These are phyloP conservation scores for Rotaria socialis DNA, from an alignment of 2,888 invertebrate species.

Conservation along the genomic window DNA sequence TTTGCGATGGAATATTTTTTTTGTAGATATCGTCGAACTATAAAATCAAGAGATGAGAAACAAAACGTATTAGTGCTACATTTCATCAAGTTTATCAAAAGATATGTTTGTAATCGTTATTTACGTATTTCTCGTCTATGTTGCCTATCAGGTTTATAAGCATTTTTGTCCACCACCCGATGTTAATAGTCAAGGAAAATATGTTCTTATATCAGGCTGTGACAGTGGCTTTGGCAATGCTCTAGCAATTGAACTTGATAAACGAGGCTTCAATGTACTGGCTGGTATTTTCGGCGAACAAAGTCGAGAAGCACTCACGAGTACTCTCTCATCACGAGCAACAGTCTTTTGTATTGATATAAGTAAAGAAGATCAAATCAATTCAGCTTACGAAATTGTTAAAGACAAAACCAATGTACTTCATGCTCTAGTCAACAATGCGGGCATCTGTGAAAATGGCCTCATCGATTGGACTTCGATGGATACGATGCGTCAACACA, in stretches of 20 bases:
- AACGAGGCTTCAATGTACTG: neutral
- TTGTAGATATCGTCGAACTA: no score
- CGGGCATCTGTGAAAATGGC: neutral
- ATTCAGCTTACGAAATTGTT: neutral
- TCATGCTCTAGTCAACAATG: conserved; percentile 2
- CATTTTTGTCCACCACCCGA: neutral
- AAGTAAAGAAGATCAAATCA: neutral
- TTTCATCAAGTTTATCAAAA: no score
- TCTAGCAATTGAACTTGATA: neutral
- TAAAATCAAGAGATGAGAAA: no score
- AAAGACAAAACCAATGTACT: neutral
- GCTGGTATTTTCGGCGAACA: neutral
- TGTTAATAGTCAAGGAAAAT: neutral
- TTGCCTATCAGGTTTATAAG: neutral
- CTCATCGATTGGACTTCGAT: neutral
- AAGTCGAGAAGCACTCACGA: neutral
- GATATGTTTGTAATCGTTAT: no score
- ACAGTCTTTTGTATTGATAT: neutral
- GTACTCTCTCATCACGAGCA: neutral
- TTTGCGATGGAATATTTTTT: no score
- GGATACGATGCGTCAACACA: neutral
- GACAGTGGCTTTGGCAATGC: neutral
- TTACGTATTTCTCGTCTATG: neutral
- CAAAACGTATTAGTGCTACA: no score
- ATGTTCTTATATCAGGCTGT: neutral